Evolutionary conservation across 2,797 vertebrate species (phyloP).

Genomic region (Melanotaenia nigrans): DNA sequence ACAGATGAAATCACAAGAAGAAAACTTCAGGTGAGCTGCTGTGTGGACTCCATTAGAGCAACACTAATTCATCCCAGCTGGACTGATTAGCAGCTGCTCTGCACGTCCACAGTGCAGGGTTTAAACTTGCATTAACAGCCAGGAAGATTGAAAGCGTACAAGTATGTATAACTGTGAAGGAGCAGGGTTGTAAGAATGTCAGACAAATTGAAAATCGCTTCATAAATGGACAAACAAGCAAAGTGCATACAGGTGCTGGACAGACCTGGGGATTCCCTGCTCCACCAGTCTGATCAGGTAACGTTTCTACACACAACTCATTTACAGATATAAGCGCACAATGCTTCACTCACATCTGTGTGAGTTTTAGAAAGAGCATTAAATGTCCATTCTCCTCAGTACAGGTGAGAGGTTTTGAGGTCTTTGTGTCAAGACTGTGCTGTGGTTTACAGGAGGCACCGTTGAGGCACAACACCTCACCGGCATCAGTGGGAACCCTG

Average conservation of each 20-base stretch:
- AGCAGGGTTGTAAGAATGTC: slow-evolving; percentile 15
- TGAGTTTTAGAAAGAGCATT: slow-evolving; percentile 14
- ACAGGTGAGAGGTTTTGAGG: slow-evolving; percentile 18
- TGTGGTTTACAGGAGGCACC: slow-evolving; percentile 59
- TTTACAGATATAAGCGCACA: neutral
- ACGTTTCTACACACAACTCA: slow-evolving; percentile 1
- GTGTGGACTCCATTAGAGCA: slow-evolving; percentile 63
- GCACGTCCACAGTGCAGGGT: slow-evolving; percentile 14
- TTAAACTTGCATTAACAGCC: slow-evolving; percentile 31
- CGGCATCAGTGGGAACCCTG: slow-evolving; percentile 69
- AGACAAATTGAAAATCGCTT: slow-evolving; percentile 12
- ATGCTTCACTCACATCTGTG: slow-evolving; percentile 4
- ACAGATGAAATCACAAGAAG: slow-evolving; percentile 77
- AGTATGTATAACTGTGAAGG: slow-evolving; percentile 27
- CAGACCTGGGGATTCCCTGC: slow-evolving; percentile 6
- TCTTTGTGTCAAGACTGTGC: slow-evolving; percentile 45
- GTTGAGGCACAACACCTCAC: slow-evolving; percentile 36
- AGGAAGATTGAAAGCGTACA: slow-evolving; percentile 7
- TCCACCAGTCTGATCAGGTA: slow-evolving; percentile 20
- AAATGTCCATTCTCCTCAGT: slow-evolving; percentile 16
- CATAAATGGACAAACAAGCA: slow-evolving; percentile 20
- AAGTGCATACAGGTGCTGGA: slow-evolving; percentile 27
- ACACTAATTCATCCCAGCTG: slow-evolving; percentile 73
- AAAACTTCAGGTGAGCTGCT: slow-evolving; percentile 71
- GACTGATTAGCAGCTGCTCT: slow-evolving; percentile 44